Base-by-base conservation (phyloP, 2,797 vertebrate species). In the Myripristis jacobus region DNA sequence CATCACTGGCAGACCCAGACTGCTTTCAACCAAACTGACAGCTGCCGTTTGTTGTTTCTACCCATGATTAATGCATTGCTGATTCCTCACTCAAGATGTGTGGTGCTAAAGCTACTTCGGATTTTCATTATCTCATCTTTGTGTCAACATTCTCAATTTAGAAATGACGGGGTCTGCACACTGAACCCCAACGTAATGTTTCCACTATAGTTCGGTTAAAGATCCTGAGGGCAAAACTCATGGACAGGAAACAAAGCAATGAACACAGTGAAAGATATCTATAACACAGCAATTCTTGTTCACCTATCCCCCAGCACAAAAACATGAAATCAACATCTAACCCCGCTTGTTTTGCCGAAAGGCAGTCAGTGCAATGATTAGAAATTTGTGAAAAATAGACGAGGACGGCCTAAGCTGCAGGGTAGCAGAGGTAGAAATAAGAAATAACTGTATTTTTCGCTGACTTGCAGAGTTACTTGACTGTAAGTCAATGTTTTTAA, bases 401-500 rank as follows among this genome's bases (percentile, higher is more conserved):
- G 47, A 36, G 31, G 36, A 51, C 65, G 51, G 65, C 16, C 65
- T 18, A 59, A 66, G 62, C 73, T 86, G 62, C 63, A 79, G 64
- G 70, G 43, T 38, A 21, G 54, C 68, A 34, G 59, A 44, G 6
- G 56, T 46, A 54, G 51, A 80, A 86, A 83, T 58, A 68, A 73
- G 44, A 74, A 81, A 78, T 66, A 78, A 59, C 50, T 22, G 11
- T 25, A 43, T 59, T 70, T 82, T 83, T 51, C 80, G 82, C 87
- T 84, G 84, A 86, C 73, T 31, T 59, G 58, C 65, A 34, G 60
- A 74, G 56, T 64, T 76, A 62, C 3, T 25, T 62, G 77, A 86
- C 81, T 84, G 77, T 22, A 84, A 79, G 73, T 91, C 85, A 19
- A 88, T 89, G 58, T 55, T 66, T 70, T 68, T 83, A 82, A 87